A percentile compares a stretch with the other conserved stretches of the same genome.
Evolutionary conservation across 2,113 vertebrate genomes (phyloP).

Genomic region (Corythaeola cristata): DNA sequence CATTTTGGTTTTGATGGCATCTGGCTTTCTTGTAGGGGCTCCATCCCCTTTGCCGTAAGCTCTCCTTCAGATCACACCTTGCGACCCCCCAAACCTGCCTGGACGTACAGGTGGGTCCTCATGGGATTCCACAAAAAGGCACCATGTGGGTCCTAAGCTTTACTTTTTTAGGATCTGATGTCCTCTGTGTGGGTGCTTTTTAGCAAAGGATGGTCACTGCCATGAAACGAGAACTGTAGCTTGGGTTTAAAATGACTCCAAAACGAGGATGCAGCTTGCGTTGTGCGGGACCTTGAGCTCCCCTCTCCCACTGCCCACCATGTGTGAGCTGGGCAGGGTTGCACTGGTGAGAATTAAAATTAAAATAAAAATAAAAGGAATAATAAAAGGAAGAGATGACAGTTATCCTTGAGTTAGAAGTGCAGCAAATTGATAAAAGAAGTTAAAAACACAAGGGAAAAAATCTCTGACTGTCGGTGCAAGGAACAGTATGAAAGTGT

Average conservation of each 20-base stretch:
- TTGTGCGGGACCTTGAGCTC: background rate
- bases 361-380: background rate
- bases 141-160: background rate
- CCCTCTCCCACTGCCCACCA: background rate
- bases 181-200: background rate
- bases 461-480: constrained; percentile 31
- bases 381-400: constrained; percentile 45
- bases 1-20: background rate
- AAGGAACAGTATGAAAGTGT: constrained; percentile 40
- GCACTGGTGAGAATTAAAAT: background rate
- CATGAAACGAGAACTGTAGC: accelerated
- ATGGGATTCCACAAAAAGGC: background rate
- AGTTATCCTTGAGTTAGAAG: constrained; percentile 50
- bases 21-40: background rate
- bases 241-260: background rate
- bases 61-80: background rate
- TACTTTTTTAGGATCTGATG: background rate
- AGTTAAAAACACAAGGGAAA: constrained; percentile 51
- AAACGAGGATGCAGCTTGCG: background rate
- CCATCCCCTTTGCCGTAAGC: background rate
- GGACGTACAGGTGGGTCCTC: accelerated
- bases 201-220: background rate
- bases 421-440: constrained; percentile 49
- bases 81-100: background rate
- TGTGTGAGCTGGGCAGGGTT: background rate